Conservation (phyloP, 2,113 vertebrate species). For the Lates calcarifer region DNA sequence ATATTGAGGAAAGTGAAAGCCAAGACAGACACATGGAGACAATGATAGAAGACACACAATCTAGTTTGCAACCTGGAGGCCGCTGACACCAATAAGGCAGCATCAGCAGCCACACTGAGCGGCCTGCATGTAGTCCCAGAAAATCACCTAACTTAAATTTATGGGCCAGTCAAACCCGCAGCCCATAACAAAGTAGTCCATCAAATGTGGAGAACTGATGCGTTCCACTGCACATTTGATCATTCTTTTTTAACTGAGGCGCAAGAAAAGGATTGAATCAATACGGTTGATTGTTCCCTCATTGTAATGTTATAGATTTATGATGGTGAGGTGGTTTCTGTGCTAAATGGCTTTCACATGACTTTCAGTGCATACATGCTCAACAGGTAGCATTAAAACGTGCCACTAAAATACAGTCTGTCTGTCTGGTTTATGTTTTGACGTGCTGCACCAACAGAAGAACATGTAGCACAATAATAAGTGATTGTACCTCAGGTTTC, state of each 20-base stretch:
- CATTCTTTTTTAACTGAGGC: conserved; percentile 25
- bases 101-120: conserved; percentile 11
- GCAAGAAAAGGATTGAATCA: conserved; percentile 48
- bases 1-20: conserved; percentile 2
- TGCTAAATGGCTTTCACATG: conserved; percentile 7
- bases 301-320: conserved; percentile 42
- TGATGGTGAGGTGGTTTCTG: conserved; percentile 10
- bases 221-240: conserved; percentile 36
- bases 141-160: conserved; percentile 48
- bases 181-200: conserved; percentile 41
- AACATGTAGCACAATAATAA: not conserved
- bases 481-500: not conserved
- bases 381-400: conserved; percentile 18
- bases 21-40: not conserved
- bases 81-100: conserved; percentile 38
- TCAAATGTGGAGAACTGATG: conserved; percentile 55
- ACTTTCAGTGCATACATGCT: not conserved
- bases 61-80: conserved; percentile 26
- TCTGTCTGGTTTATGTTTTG: not conserved
- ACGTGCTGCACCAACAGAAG: not conserved
- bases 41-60: conserved; percentile 31
- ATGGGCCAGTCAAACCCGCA: conserved; percentile 39
- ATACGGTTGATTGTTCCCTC: conserved; percentile 44
- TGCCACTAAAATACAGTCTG: not conserved
- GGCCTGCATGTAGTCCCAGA: not conserved